phyloP scores from a whole-genome alignment of 2,113 vertebrate genomes.

The Grus americana region DNA sequence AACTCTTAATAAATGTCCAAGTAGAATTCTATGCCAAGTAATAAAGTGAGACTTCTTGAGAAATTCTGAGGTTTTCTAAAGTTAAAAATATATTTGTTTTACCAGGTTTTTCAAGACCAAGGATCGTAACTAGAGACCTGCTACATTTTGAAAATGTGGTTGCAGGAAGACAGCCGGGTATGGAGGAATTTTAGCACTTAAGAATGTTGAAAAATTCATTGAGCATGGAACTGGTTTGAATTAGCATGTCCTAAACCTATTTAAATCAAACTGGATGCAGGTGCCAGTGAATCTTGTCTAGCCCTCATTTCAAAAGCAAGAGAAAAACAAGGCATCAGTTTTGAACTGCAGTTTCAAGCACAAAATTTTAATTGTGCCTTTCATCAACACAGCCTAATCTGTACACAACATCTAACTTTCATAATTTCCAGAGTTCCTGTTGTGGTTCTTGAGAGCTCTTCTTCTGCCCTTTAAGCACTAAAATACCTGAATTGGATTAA shows the following conservation, averaged over 20 bases:
- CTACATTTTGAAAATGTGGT: neutral
- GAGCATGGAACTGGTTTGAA: conserved; percentile 13
- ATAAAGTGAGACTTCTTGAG: neutral
- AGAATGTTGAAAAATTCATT: conserved; percentile 15
- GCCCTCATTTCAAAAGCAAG: conserved; percentile 6
- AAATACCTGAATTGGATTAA: neutral
- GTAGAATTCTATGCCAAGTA: neutral
- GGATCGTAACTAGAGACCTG: neutral
- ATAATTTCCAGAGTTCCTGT: neutral
- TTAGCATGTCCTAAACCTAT: conserved; percentile 53
- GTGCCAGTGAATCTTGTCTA: conserved; percentile 19
- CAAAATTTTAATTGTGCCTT: neutral
- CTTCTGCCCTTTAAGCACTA: neutral
- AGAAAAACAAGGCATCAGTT: neutral
- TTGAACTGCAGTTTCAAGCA: neutral
- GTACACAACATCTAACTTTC: neutral
- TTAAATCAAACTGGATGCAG: conserved; percentile 22
- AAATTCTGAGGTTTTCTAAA: neutral
- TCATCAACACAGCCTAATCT: neutral
- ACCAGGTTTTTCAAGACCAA: neutral
- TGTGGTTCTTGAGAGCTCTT: neutral
- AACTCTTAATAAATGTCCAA: neutral
- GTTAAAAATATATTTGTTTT: neutral
- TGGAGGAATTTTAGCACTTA: neutral
- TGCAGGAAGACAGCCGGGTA: neutral